These are phyloP conservation scores for Rhea pennata DNA, from an alignment of 2,113 vertebrate species.

Conservation along the genomic window DNA sequence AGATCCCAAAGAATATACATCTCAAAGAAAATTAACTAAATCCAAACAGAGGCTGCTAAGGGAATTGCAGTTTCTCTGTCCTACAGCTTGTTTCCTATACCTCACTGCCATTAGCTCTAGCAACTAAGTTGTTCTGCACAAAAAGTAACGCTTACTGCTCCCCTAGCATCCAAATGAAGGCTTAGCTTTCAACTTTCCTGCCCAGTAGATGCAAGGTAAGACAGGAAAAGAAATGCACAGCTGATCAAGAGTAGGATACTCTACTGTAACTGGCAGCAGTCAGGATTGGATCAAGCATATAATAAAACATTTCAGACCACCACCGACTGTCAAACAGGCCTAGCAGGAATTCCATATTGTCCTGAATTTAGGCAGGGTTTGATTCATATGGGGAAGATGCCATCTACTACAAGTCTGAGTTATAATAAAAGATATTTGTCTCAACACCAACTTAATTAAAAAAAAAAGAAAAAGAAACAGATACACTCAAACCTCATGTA, in stretches of 20 bases:
- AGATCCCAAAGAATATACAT: neutral
- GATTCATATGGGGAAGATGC: neutral
- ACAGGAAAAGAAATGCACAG: neutral
- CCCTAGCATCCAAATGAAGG: no score
- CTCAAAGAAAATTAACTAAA: neutral
- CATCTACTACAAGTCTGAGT: neutral
- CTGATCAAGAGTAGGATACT: neutral
- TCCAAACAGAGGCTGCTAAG: neutral
- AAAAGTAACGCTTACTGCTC: neutral
- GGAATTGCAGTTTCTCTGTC: neutral
- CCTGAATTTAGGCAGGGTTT: neutral
- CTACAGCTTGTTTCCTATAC: no score
- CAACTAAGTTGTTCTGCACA: neutral
- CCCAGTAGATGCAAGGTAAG: neutral
- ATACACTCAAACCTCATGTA: neutral
- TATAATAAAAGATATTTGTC: neutral
- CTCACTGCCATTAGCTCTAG: neutral
- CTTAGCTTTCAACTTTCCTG: fast-evolving
- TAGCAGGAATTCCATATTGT: neutral
- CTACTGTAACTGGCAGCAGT: neutral
- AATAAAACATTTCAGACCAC: neutral
- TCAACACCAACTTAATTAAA: neutral
- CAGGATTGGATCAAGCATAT: neutral
- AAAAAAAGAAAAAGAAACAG: neutral
- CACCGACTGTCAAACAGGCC: neutral